These are phyloP conservation scores for Ceratosolen fusciceps DNA, from an alignment of 1,140 invertebrate species.

Conservation along the genomic window DNA sequence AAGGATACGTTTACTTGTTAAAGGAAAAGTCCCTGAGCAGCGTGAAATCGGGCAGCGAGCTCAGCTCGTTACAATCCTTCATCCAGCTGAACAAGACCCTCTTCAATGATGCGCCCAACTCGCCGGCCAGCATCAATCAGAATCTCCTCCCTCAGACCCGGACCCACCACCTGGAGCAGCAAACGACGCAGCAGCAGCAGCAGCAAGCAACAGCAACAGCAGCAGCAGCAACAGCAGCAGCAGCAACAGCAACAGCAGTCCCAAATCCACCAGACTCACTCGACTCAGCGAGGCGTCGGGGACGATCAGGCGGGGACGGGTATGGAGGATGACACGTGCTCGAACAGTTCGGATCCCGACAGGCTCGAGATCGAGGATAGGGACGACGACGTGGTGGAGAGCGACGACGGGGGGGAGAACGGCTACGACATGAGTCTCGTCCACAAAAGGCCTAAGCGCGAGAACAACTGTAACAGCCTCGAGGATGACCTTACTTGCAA, in stretches of 20 bases:
- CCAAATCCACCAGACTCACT: slow-evolving; percentile 50
- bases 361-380: slow-evolving; percentile 53
- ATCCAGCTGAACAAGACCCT: slow-evolving; percentile 66
- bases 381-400: slow-evolving; percentile 8
- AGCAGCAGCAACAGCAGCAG: slow-evolving; percentile 65
- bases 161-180: slow-evolving; percentile 65
- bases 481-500: slow-evolving; percentile 55
- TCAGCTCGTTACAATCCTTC: slow-evolving; percentile 66
- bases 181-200: slow-evolving; percentile 56
- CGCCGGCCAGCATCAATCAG: slow-evolving; percentile 70
- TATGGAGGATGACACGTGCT: slow-evolving; percentile 67
- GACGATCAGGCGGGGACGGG: slow-evolving; percentile 47
- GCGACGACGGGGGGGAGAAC: slow-evolving; percentile 51
- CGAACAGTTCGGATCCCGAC: slow-evolving; percentile 74
- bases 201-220: too few relatives aligned
- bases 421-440: slow-evolving; percentile 68
- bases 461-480: slow-evolving; percentile 56
- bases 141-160: slow-evolving; percentile 67
- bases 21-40: slow-evolving; percentile 68
- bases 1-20: slow-evolving; percentile 5
- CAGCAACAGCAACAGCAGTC: slow-evolving; percentile 57
- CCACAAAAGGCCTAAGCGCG: slow-evolving; percentile 57
- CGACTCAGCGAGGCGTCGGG: slow-evolving; percentile 54
- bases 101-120: slow-evolving; percentile 63
- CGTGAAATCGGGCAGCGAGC: slow-evolving; percentile 66